Conservation (phyloP, 53 echinoderm and acorn worm genomes). For the Echinometra lucunter region DNA sequence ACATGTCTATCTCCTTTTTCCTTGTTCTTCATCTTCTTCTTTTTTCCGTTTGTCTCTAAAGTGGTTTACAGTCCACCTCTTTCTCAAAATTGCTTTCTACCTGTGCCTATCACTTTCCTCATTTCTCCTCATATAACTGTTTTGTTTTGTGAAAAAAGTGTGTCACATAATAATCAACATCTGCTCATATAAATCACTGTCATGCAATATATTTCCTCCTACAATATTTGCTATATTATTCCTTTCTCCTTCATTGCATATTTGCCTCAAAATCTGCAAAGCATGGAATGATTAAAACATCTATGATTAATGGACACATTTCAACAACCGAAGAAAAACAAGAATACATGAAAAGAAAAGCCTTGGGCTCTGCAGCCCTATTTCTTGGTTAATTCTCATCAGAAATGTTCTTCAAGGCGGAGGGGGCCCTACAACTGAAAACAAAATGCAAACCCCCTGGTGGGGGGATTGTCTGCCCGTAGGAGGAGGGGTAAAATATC, state of each 20-base stretch:
- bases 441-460: slow-evolving; percentile 51
- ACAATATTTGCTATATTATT: neutral
- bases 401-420: neutral
- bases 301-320: slow-evolving; percentile 54
- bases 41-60: neutral
- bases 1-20: neutral
- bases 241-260: neutral
- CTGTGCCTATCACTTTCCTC: neutral
- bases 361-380: slow-evolving; percentile 29
- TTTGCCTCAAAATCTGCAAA: neutral
- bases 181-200: neutral
- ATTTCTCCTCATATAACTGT: neutral
- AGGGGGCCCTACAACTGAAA: neutral
- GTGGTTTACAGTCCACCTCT: neutral
- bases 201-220: neutral
- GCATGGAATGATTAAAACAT: neutral
- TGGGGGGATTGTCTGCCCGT: neutral
- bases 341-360: neutral
- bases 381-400: neutral
- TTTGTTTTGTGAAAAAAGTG: neutral
- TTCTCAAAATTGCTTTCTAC: neutral
- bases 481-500: slow-evolving; percentile 44
- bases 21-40: neutral
- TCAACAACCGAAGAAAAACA: neutral
- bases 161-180: neutral